A percentile compares a stretch with the other conserved stretches of the same genome.
Evolutionary conservation across 2,888 invertebrate genomes (phyloP).

Genomic region (Epinotia bilunana): DNA sequence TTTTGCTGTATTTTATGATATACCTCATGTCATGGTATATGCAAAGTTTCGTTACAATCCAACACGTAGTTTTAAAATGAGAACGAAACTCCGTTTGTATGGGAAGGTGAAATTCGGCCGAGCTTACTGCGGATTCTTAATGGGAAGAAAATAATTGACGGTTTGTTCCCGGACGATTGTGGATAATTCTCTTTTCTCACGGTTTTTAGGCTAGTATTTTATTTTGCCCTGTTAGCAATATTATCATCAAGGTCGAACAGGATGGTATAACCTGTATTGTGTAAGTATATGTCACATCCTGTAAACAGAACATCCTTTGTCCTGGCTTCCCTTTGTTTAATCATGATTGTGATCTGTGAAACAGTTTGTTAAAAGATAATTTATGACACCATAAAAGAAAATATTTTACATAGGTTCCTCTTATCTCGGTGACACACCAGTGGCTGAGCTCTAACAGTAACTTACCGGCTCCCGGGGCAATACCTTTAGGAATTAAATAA

Average conservation of each 20-base stretch:
- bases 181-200: background rate
- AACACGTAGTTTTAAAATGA: too few species aligned
- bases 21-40: too few species aligned
- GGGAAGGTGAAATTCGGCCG: too few species aligned
- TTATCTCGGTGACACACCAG: constrained; percentile 27
- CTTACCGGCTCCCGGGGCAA: constrained; percentile 1
- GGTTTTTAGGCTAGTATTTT: background rate
- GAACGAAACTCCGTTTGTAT: too few species aligned
- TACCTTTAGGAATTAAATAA: constrained; percentile 6
- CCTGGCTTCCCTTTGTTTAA: constrained; percentile 37
- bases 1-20: too few species aligned
- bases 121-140: too few species aligned
- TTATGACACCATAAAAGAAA: constrained; percentile 27
- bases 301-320: constrained; percentile 40
- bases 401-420: constrained; percentile 13
- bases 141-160: too few species aligned
- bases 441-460: constrained; percentile 25
- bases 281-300: constrained; percentile 26
- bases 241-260: background rate
- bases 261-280: constrained; percentile 5
- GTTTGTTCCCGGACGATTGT: too few species aligned
- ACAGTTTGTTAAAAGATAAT: constrained; percentile 33
- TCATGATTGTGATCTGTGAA: constrained; percentile 36
- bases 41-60: too few species aligned
- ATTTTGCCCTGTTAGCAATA: background rate